phyloP scores from a whole-genome alignment of 2,113 vertebrate genomes.

The Phyllopteryx taeniolatus region DNA sequence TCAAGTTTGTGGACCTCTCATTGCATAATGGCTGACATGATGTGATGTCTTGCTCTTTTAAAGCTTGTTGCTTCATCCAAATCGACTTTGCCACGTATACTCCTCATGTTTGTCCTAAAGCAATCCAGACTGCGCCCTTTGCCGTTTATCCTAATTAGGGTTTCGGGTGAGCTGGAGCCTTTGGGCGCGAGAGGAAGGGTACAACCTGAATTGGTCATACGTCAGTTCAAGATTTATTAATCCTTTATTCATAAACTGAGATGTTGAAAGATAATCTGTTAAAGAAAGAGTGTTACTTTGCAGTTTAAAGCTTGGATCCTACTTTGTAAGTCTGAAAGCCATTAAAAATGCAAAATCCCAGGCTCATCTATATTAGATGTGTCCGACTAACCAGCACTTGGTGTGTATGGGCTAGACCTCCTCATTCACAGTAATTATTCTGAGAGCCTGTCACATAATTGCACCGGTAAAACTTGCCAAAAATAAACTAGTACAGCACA shows the following conservation, averaged over 20 bases:
- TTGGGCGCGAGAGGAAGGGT: not conserved
- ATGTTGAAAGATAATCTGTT: not conserved
- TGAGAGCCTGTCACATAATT: slow-evolving; percentile 9
- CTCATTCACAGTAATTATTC: slow-evolving; percentile 19
- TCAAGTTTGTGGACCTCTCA: slow-evolving; percentile 37
- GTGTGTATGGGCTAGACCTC: slow-evolving; percentile 25
- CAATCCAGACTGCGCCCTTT: slow-evolving; percentile 35
- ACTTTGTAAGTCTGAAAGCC: not conserved
- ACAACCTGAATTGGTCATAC: not conserved
- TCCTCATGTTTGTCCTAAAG: slow-evolving; percentile 37
- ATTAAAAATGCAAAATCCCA: slow-evolving; percentile 11
- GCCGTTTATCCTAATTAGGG: not conserved
- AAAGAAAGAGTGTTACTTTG: slow-evolving; percentile 19
- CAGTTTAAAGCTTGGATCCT: slow-evolving; percentile 1
- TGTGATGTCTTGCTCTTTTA: slow-evolving; percentile 51
- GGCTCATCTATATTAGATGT: slow-evolving; percentile 21
- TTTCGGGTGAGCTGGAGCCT: not conserved
- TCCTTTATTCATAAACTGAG: not conserved
- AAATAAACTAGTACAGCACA: not conserved
- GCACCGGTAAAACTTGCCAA: not conserved
- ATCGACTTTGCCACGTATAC: slow-evolving; percentile 41
- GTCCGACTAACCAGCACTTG: slow-evolving; percentile 21
- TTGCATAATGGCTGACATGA: slow-evolving; percentile 39
- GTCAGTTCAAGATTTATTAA: not conserved
- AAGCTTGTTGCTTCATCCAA: slow-evolving; percentile 29